Evolutionary conservation across 1,140 invertebrate species (phyloP), one percentile per base, ranked within the genome.

Genomic region (Diplogasteroides magnus): DNA sequence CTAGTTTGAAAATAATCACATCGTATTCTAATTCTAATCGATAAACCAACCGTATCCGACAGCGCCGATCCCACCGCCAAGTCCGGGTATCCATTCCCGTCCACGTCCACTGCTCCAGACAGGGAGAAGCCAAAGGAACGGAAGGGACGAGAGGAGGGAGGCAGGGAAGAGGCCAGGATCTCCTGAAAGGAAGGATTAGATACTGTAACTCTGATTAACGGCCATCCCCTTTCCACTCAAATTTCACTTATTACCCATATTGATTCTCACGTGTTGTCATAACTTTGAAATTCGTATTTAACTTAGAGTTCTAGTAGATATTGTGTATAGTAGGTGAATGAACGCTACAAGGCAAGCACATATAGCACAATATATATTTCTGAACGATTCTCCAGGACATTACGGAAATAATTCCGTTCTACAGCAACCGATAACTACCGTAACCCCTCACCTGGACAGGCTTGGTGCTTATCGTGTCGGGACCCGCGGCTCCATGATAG

Each of bases 31-130:
- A 48, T 48, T 11, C 6, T 19, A 48, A 48, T n/a, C 31, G 83
- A 81, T 27, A 82, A 28, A 13, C 89, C 86, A 0, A 91, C 88
- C 60, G 86, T 85, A 79, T 91, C 90, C 73, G 88, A 87, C 79
- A 90, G 91, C 83, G 91, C 94, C 28, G 92, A 91, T 64, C 93
- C 93, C 29, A 93, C 87, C 25, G 94, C 85, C 70, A 96, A 85
- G 87, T 96, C 93, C 0, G 92, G 91, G 85, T 96, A 97, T 15
- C 89, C 90, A 84, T 97, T 96, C 25, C 86, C 84, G 84, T 97
- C 94, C 79, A 97, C 86, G 85, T 97, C 93, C 13, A 91, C 85
- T 32, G 91, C 91, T 66, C 92, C 92, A 73, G 90, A 90, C 23
- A 97, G 84, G 0, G 92, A 92, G 83, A 92, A 92, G 2, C 93